phyloP scores from a whole-genome alignment of 1,140 invertebrate genomes.

The Pogonus chalceus region DNA sequence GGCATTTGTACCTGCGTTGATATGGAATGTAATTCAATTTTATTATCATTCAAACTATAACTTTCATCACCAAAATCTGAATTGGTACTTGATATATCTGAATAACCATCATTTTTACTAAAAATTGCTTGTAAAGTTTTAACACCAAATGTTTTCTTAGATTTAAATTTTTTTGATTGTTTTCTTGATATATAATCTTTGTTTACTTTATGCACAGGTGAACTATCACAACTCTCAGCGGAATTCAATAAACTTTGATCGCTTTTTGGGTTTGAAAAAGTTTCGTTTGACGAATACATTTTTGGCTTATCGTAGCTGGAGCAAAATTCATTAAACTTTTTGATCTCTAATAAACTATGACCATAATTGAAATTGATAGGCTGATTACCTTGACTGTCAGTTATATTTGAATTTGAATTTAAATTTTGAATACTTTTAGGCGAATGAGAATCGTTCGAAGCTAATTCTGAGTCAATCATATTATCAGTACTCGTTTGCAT shows the following conservation, averaged over 20 bases:
- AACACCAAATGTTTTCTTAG: constrained; percentile 34
- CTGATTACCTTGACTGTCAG: constrained; percentile 10
- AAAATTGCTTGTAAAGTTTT: constrained; percentile 38
- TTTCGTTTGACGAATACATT: constrained; percentile 27
- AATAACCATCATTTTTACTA: constrained; percentile 32
- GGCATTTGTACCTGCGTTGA: not conserved
- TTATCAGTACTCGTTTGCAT: constrained; percentile 36
- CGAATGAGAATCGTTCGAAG: constrained; percentile 34
- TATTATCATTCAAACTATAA: not conserved
- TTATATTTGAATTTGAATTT: not conserved
- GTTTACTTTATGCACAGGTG: constrained; percentile 27
- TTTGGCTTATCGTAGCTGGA: constrained; percentile 14
- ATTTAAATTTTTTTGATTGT: constrained; percentile 26
- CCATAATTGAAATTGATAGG: constrained; percentile 1
- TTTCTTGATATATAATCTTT: constrained; percentile 27
- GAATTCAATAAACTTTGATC: constrained; percentile 33
- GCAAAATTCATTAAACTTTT: constrained; percentile 17
- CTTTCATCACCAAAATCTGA: constrained; percentile 28
- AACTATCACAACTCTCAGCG: constrained; percentile 29
- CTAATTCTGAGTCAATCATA: constrained; percentile 32
- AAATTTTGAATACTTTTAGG: constrained; percentile 23
- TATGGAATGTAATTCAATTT: not conserved
- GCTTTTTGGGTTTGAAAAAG: constrained; percentile 30
- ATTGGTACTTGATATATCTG: constrained; percentile 33
- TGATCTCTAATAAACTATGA: constrained; percentile 13